A percentile compares a stretch with the other conserved stretches of the same genome.
These are phyloP conservation scores for Zaprionus obscuricornis DNA, from an alignment of 2,888 invertebrate species.

Conservation along the genomic window DNA sequence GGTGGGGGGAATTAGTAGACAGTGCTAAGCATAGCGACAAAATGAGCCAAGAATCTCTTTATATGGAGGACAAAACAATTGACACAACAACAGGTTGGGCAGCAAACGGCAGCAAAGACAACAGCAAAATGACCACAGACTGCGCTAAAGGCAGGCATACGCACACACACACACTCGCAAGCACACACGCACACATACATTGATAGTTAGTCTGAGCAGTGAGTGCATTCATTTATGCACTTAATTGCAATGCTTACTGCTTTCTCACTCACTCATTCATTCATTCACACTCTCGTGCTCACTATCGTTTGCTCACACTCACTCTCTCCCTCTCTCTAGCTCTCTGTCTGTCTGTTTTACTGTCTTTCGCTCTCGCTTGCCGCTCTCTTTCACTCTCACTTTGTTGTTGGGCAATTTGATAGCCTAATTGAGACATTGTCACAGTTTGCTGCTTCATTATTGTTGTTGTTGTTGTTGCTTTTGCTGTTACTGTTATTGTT, in stretches of 20 bases:
- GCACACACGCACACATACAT: neutral
- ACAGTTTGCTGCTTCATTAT: slow-evolving; percentile 60
- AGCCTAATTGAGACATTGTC: slow-evolving; percentile 79
- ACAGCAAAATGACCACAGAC: too few species aligned
- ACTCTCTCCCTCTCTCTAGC: neutral
- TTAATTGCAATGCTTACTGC: slow-evolving; percentile 68
- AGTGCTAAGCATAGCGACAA: slow-evolving; percentile 3
- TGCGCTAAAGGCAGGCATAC: slow-evolving; percentile 36
- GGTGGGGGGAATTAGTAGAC: too few species aligned
- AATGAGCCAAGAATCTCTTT: slow-evolving; percentile 23
- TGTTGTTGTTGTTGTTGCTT: slow-evolving; percentile 18
- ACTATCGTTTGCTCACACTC: slow-evolving; percentile 5
- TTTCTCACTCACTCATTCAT: slow-evolving; percentile 32
- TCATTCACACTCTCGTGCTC: too few species aligned
- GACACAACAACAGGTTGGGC: too few species aligned
- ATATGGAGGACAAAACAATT: slow-evolving; percentile 40
- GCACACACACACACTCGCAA: neutral
- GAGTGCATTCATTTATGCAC: slow-evolving; percentile 62
- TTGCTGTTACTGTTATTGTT: too few species aligned
- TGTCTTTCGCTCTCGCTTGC: neutral
- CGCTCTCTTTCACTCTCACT: too few species aligned
- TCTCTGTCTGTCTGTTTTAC: neutral
- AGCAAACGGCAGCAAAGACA: too few species aligned
- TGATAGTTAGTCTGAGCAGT: slow-evolving; percentile 8
- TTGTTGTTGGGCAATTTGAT: slow-evolving; percentile 68